Base-by-base conservation (phyloP, 2,113 vertebrate genomes). In the Phoenicopterus ruber region DNA sequence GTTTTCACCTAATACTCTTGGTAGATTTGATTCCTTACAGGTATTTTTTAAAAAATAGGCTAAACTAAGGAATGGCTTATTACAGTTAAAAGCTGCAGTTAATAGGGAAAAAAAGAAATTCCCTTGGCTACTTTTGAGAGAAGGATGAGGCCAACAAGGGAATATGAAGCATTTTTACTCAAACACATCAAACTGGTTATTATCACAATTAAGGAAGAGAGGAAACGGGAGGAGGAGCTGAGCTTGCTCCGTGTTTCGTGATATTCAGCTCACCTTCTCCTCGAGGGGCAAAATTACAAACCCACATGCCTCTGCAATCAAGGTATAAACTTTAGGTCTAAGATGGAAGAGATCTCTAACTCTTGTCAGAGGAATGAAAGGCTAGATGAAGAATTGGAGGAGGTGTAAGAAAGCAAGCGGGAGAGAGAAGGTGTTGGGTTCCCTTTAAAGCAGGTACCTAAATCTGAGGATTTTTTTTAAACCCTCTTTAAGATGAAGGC, bases 401-500 rank as follows among this genome's bases (percentile, higher is more conserved):
- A 94, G 94, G 90, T 19, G 86, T 87, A 97, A 98, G 94, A 84
- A 94, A 94, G 85, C 70, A 79, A 90, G 67, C 3, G 0, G 44
- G 50, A 67, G 50, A 88, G 88, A 84, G 95, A 82, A 88, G 83
- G 96, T 94, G 97, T 95, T 97, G 90, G 94, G 96, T 96, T 97
- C 93, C 81, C 97, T 98, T 98, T 98, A 98, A 97, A 97, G 95
- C 97, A 98, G 97, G 96, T 96, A 97, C 97, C 96, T 97, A 97
- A 96, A 97, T 98, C 97, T 83, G 94, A 94, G 94, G 90, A 96
- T 83, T 87, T 97, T 96, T 95, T 93, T 90, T 92, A 97, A 97
- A 96, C 97, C 89, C 97, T 96, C 98, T 98, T 99, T 98, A 98
- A 98, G 98, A 98, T 98, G 98, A 98, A 98, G 97, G 98, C 98